These are phyloP conservation scores for Erpetoichthys calabaricus DNA, from an alignment of 2,797 vertebrate species.

Conservation along the genomic window DNA sequence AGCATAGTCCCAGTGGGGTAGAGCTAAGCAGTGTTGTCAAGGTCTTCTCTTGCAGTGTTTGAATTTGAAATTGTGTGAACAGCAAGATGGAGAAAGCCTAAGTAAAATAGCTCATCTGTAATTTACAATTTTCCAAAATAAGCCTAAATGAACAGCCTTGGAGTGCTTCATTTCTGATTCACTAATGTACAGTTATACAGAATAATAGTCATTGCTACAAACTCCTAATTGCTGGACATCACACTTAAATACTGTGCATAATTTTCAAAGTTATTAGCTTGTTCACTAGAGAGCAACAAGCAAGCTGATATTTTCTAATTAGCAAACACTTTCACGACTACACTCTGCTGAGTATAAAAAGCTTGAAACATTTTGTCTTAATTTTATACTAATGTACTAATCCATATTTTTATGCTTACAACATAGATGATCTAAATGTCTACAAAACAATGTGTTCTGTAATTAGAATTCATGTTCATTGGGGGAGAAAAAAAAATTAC, in stretches of 20 bases:
- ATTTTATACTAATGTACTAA: conserved; percentile 4
- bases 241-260: conserved; percentile 7
- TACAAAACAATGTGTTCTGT: conserved; percentile 3
- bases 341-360: not conserved
- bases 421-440: conserved; percentile 1
- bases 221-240: conserved; percentile 8
- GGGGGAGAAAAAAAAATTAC: not conserved
- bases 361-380: conserved; percentile 1
- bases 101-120: not conserved
- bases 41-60: not conserved
- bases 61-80: not conserved
- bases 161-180: conserved; percentile 7
- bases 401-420: conserved; percentile 6
- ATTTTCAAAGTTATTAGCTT: conserved; percentile 2
- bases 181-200: not conserved
- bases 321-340: conserved; percentile 1
- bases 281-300: conserved; percentile 3
- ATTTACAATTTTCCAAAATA: conserved; percentile 1
- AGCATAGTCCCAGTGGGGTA: conserved; percentile 1
- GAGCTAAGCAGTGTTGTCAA: conserved; percentile 2
- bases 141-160: conserved; percentile 1
- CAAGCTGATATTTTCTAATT: conserved; percentile 5
- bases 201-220: conserved; percentile 4
- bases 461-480: conserved; percentile 3
- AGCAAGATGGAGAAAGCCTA: conserved; percentile 2